Evolutionary conservation across 2,888 invertebrate species (phyloP).

Genomic region (Dinocampus coccinellae): DNA sequence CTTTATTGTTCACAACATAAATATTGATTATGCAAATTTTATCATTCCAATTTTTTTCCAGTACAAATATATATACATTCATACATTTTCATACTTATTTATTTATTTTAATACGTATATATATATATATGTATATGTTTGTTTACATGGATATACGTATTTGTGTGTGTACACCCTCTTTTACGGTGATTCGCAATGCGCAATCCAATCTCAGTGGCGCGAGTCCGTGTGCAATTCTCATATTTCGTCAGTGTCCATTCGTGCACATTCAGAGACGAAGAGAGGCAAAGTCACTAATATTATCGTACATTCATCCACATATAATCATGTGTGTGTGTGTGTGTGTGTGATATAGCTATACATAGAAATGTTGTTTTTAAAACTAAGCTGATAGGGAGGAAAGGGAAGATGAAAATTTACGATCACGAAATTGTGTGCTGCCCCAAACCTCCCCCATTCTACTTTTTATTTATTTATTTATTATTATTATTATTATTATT

Average conservation of each 20-base stretch:
- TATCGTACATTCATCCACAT: not conserved
- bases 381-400: constrained; percentile 30
- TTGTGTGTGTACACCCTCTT: constrained; percentile 5
- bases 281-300: not conserved
- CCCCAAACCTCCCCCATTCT: not conserved
- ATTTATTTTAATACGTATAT: not conserved
- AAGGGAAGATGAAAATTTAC: constrained; percentile 20
- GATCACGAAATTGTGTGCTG: constrained; percentile 12
- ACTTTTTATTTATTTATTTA: not conserved
- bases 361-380: constrained; percentile 39
- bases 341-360: not conserved
- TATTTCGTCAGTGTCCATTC: constrained; percentile 37
- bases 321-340: not conserved
- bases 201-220: constrained; percentile 40
- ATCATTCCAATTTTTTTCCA: constrained; percentile 34
- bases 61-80: not conserved
- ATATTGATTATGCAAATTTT: constrained; percentile 34
- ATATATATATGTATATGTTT: not conserved
- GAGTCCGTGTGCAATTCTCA: constrained; percentile 26
- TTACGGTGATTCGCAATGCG: constrained; percentile 27
- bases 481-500: no score
- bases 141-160: not conserved
- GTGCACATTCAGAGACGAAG: not conserved
- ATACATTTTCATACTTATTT: not conserved
- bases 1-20: not conserved